Evolutionary conservation across 2,888 invertebrate genomes (phyloP).

Genomic region (Chironomus riparius): DNA sequence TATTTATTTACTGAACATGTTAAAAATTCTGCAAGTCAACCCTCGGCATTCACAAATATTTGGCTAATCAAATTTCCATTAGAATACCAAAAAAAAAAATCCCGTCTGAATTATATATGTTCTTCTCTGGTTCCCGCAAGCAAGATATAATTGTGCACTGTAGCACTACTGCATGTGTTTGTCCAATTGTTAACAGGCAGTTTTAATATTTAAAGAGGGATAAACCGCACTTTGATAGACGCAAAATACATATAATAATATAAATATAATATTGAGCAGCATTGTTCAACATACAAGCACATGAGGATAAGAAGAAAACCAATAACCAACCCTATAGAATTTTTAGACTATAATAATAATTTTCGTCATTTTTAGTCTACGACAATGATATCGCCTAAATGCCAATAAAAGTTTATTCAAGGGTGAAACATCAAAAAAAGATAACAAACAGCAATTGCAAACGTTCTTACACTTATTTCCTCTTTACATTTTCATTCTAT

Average conservation of each 20-base stretch:
- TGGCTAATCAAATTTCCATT: constrained; percentile 27
- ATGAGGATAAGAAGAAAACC: too few species aligned
- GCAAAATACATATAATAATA: too few species aligned
- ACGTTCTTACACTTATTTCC: neutral
- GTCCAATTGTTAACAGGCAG: too few species aligned
- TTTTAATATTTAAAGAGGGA: too few species aligned
- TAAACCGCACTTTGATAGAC: too few species aligned
- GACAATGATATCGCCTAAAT: constrained; percentile 14
- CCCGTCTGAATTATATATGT: too few species aligned
- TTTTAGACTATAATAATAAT: neutral
- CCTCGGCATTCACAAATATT: constrained; percentile 4
- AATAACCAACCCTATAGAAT: neutral
- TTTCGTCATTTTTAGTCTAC: neutral
- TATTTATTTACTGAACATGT: too few species aligned
- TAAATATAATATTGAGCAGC: too few species aligned
- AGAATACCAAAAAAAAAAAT: neutral
- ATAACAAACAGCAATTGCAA: constrained; percentile 25
- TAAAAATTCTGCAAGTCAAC: neutral
- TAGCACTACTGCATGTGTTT: too few species aligned
- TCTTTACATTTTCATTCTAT: neutral
- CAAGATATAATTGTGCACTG: too few species aligned
- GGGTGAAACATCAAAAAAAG: constrained; percentile 26
- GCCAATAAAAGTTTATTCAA: constrained; percentile 25
- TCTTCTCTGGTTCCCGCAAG: too few species aligned
- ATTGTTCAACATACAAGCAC: too few species aligned